Conservation (phyloP, 2,797 vertebrate species). For the Austrolebias charrua region DNA sequence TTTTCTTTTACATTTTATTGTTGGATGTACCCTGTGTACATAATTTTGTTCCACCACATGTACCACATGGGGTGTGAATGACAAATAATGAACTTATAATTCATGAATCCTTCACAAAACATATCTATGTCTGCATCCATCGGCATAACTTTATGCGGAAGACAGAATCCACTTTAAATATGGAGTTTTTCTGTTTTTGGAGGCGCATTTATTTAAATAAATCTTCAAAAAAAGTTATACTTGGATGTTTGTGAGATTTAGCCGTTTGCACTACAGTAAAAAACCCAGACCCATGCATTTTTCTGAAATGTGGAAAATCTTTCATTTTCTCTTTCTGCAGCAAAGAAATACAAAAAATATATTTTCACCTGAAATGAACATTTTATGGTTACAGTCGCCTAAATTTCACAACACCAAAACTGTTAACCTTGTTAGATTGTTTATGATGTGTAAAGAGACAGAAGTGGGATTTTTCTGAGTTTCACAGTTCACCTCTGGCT, state of each 20-base stretch:
- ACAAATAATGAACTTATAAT: too few relatives aligned
- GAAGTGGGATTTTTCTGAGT: conserved; percentile 48
- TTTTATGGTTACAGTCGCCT: conserved; percentile 38
- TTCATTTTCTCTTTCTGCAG: conserved; percentile 20
- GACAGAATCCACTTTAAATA: too few relatives aligned
- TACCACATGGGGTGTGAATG: too few relatives aligned
- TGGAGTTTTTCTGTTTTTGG: not conserved
- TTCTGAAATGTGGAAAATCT: conserved; percentile 1
- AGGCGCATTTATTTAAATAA: not conserved
- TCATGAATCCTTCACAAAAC: too few relatives aligned
- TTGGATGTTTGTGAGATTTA: too few relatives aligned
- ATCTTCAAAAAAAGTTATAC: not conserved
- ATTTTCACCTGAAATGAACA: conserved; percentile 21
- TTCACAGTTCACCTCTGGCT: conserved; percentile 50
- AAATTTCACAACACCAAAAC: conserved; percentile 36
- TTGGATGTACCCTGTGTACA: too few relatives aligned
- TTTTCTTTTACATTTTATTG: too few relatives aligned
- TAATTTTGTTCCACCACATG: too few relatives aligned
- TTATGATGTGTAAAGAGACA: conserved; percentile 18
- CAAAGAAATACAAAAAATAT: conserved; percentile 28
- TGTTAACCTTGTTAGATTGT: conserved; percentile 35
- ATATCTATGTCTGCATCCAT: too few relatives aligned
- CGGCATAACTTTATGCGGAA: too few relatives aligned
- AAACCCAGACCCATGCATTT: not conserved
- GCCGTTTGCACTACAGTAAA: too few relatives aligned